These are phyloP conservation scores for Syngnathus scovelli DNA, from an alignment of 2,113 vertebrate species.

Conservation along the genomic window DNA sequence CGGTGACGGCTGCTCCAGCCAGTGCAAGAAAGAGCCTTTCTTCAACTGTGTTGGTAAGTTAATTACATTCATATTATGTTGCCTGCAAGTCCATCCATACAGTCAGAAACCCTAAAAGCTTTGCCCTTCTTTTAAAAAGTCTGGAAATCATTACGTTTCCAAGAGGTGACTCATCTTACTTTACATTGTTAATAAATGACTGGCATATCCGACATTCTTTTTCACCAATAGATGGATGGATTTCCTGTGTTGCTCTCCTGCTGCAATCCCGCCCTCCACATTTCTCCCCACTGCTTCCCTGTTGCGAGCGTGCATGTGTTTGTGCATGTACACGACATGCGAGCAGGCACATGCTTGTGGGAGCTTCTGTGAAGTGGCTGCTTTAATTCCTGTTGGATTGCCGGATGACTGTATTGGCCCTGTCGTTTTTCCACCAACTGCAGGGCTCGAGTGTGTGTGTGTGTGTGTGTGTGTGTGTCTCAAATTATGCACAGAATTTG, in stretches of 20 bases:
- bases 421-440: conserved; percentile 56
- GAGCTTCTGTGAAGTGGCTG: conserved; percentile 51
- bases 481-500: conserved; percentile 53
- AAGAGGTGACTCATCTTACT: conserved; percentile 40
- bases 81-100: conserved; percentile 3
- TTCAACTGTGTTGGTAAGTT: conserved; percentile 94
- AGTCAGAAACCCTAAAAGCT: conserved; percentile 39
- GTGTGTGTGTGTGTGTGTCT: conserved; percentile 23
- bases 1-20: conserved; percentile 91
- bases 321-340: conserved; percentile 25
- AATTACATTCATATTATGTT: not conserved
- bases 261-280: not conserved
- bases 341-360: conserved; percentile 28
- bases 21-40: conserved; percentile 86
- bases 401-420: conserved; percentile 48
- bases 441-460: conserved; percentile 28
- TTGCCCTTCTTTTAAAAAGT: conserved; percentile 37
- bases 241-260: conserved; percentile 40
- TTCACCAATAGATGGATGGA: conserved; percentile 50
- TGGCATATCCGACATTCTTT: conserved; percentile 38
- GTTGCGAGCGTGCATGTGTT: conserved; percentile 19
- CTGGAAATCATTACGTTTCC: conserved; percentile 51
- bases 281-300: conserved; percentile 5
- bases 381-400: conserved; percentile 62
- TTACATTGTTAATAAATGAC: conserved; percentile 43